Conservation (phyloP, 2,113 vertebrate genomes). For the Shinisaurus crocodilurus region DNA sequence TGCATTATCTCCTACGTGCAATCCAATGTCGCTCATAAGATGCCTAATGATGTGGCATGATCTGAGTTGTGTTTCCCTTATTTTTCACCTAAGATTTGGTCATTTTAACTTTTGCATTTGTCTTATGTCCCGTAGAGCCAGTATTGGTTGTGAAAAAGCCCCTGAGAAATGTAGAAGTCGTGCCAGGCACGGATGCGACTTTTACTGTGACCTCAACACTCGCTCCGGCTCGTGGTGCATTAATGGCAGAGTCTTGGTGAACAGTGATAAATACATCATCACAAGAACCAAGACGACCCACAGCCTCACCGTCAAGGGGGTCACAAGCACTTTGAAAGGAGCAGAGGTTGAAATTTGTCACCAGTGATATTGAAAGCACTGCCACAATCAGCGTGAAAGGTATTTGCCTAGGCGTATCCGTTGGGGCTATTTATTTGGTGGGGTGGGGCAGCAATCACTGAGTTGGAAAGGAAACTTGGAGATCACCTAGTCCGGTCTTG, state of each 20-base stretch:
- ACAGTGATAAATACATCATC: constrained; percentile 85
- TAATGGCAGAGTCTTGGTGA: constrained; percentile 82
- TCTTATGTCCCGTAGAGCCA: constrained; percentile 77
- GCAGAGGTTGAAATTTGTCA: constrained; percentile 88
- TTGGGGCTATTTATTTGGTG: background rate
- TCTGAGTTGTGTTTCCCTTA: background rate
- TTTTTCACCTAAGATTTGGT: fast-evolving
- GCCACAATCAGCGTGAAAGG: constrained; percentile 86
- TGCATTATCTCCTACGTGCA: too few species aligned
- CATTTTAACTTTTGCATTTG: background rate
- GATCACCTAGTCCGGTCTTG: too few species aligned
- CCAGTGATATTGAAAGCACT: constrained; percentile 82
- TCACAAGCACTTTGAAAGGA: constrained; percentile 80
- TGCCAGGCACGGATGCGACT: constrained; percentile 83
- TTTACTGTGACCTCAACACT: constrained; percentile 82
- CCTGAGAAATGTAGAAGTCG: constrained; percentile 75
- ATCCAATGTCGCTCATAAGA: background rate
- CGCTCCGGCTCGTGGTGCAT: constrained; percentile 89
- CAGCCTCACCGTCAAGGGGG: constrained; percentile 81
- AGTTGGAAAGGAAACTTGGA: too few species aligned
- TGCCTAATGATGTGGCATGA: fast-evolving
- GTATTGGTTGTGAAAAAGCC: constrained; percentile 84
- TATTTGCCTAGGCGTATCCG: constrained; percentile 58
- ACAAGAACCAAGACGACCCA: constrained; percentile 83
- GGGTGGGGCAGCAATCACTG: background rate